Percentiles rank a stretch among this genome's conserved stretches.
These are phyloP conservation scores for Gymnorhina tibicen DNA, from an alignment of 2,113 vertebrate genomes.

Conservation along the genomic window DNA sequence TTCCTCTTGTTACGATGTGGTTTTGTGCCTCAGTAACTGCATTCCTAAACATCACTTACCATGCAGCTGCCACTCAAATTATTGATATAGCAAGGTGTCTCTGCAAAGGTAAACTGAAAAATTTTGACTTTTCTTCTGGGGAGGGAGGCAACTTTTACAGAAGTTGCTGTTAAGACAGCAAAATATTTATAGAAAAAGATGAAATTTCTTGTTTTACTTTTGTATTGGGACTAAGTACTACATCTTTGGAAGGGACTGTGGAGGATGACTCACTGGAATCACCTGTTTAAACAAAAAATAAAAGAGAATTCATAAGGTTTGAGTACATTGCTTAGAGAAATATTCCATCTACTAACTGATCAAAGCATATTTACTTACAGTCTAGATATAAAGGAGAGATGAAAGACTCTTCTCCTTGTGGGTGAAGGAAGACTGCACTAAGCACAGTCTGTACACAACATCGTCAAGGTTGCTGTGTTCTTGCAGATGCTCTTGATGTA, in stretches of 20 bases:
- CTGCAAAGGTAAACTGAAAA: neutral
- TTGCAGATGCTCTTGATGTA: neutral
- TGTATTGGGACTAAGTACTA: neutral
- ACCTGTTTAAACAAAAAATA: neutral
- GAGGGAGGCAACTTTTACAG: neutral
- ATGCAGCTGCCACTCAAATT: neutral
- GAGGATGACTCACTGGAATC: neutral
- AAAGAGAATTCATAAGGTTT: neutral
- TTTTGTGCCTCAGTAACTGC: neutral
- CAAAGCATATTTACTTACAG: neutral
- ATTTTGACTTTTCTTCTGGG: fast-evolving
- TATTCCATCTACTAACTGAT: neutral
- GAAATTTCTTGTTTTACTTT: neutral
- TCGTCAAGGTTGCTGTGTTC: neutral
- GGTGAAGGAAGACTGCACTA: fast-evolving
- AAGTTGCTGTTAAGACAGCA: fast-evolving
- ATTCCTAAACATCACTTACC: neutral
- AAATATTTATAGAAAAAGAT: neutral
- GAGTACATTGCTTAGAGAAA: neutral
- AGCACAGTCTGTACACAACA: neutral
- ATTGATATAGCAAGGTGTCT: fast-evolving
- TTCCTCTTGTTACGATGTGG: constrained; percentile 11
- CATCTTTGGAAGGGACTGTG: neutral
- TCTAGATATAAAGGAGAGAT: neutral
- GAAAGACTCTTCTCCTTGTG: neutral